Evolutionary conservation across 2,113 vertebrate species (phyloP).

Genomic region (Nycticebus coucang): DNA sequence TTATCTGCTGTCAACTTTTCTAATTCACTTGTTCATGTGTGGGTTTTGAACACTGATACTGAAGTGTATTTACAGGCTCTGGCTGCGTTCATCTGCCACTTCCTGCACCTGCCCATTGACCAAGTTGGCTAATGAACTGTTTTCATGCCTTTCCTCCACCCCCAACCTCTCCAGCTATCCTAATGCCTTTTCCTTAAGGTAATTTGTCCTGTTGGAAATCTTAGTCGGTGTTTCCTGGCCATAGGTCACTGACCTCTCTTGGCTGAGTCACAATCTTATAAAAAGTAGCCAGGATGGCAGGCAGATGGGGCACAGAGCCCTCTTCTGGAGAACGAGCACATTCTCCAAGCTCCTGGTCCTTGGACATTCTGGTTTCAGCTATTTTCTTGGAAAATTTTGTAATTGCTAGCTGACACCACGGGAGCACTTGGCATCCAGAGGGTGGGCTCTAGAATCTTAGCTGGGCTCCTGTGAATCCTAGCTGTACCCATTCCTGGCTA

Average conservation of each 20-base stretch:
- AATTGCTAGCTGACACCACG: conserved; percentile 11
- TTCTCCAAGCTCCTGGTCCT: background rate
- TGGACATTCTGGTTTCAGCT: conserved; percentile 17
- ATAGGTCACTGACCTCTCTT: conserved; percentile 62
- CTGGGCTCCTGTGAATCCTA: background rate
- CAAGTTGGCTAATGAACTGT: conserved; percentile 72
- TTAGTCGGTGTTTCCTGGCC: conserved; percentile 62
- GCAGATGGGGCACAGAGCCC: background rate
- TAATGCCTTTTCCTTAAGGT: conserved; percentile 80
- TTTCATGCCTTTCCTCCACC: conserved; percentile 50
- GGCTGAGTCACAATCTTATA: conserved; percentile 10
- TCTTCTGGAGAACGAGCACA: conserved; percentile 27
- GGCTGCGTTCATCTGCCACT: conserved; percentile 63
- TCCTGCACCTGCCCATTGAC: conserved; percentile 70
- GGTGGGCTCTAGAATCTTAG: background rate
- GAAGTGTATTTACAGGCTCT: conserved; percentile 59
- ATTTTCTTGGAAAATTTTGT: conserved; percentile 24
- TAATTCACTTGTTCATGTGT: conserved; percentile 48
- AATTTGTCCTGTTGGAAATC: conserved; percentile 60
- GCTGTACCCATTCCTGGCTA: background rate
- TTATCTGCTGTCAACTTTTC: conserved; percentile 22
- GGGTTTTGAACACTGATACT: conserved; percentile 52
- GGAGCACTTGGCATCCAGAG: background rate
- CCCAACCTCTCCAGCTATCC: conserved; percentile 42
- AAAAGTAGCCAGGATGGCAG: conserved; percentile 37